Evolutionary conservation across 2,113 vertebrate species (phyloP), one percentile per base, ranked within the genome.

Genomic region (Lagopus muta): DNA sequence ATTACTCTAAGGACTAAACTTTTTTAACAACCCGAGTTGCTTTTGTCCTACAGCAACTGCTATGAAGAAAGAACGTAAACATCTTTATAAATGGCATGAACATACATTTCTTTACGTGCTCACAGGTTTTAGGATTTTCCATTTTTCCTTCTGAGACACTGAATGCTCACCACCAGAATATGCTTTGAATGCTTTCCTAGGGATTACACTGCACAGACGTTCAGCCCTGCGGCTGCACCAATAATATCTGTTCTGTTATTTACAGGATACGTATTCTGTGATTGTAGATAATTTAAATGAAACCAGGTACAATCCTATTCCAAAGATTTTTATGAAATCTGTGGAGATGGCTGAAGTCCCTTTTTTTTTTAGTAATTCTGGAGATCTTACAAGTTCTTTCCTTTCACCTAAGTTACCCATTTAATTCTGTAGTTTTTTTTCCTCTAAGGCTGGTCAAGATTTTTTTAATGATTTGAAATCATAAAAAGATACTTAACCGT

Each of bases 1-100:
- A 34, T 95, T 76, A 77, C 47, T 95, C 38, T 92, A 86, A 97
- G 94, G 58, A 75, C 28, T 81, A 77, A 82, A 40, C 75, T 95
- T 76, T 76, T 89, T 58, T 92, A 19, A 95, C 73, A 67, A 79
- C 48, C 38, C 27, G 91, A 92, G 69, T 90, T 94, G 57, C 76
- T 91, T 88, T 78, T 52, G 34, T 95, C 47, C 45, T 81, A 64
- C 34, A 52, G 85, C 94, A 86, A 84, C 67, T 87, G 58, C 76
- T 83, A 36, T 42, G 25, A 92, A 73, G 36, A 45, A 73, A 24
- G 71, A 86, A 62, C 83, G 60, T 88, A 86, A 90, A 67, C 42
- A 43, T 78, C 47, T 92, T 85, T 89, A 72, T 34, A 47, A 89
- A 38, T 67, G 28, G 72, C 11, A 8, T 85, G 36, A 58, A 54